Evolutionary conservation across 2,113 vertebrate species (phyloP).

Genomic region (Cebus imitator): DNA sequence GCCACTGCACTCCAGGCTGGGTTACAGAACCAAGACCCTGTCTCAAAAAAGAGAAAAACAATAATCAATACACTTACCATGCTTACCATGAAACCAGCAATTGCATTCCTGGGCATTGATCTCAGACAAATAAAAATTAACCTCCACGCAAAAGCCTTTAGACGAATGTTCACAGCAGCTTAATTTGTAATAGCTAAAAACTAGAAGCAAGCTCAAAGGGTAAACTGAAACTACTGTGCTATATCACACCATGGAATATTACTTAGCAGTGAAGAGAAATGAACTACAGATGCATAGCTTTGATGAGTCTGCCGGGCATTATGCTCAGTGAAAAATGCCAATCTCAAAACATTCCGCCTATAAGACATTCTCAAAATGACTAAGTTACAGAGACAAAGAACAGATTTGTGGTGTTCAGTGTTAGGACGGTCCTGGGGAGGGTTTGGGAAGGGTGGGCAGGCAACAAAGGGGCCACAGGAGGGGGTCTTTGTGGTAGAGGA

Average conservation of each 20-base stretch:
- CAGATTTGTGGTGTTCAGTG: background rate
- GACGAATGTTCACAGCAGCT: background rate
- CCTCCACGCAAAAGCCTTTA: background rate
- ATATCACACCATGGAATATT: background rate
- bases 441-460: no score
- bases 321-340: background rate
- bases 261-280: background rate
- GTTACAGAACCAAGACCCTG: no score
- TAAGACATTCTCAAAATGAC: background rate
- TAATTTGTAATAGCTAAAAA: background rate
- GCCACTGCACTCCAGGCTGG: no score
- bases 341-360: background rate
- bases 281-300: rapidly evolving
- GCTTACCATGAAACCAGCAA: background rate
- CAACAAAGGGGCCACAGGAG: background rate
- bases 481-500: no score
- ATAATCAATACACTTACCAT: no score
- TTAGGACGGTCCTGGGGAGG: background rate
- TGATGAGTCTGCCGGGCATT: background rate
- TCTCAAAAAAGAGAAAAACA: no score
- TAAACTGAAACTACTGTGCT: background rate
- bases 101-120: no score
- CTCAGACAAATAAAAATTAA: background rate
- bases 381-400: background rate
- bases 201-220: background rate